These are phyloP conservation scores for Dermochelys coriacea DNA, from an alignment of 2,797 vertebrate species.

Conservation along the genomic window DNA sequence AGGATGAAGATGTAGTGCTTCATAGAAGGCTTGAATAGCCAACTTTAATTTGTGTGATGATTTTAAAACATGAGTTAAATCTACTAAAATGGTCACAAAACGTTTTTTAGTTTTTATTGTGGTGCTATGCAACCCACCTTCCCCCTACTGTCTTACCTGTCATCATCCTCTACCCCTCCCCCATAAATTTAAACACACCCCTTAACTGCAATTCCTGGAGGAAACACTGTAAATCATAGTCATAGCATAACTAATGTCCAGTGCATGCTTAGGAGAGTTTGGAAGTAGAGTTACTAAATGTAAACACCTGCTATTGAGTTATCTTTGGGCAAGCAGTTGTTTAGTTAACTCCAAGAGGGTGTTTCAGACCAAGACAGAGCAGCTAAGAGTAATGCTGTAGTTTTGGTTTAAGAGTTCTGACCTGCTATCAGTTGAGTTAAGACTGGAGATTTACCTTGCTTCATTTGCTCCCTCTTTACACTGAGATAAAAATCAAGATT, in stretches of 20 bases:
- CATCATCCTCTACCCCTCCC: too few species aligned
- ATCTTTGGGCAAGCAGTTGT: background rate
- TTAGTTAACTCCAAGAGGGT: background rate
- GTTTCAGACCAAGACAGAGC: background rate
- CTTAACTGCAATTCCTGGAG: background rate
- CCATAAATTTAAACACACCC: too few species aligned
- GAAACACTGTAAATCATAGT: background rate
- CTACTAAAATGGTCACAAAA: too few species aligned
- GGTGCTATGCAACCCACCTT: too few species aligned
- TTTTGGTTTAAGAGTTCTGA: background rate
- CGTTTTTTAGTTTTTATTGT: too few species aligned
- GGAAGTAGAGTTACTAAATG: background rate
- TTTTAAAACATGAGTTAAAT: too few species aligned
- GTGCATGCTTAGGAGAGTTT: background rate
- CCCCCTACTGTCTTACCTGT: too few species aligned
- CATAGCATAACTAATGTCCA: background rate
- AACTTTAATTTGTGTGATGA: too few species aligned
- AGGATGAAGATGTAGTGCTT: too few species aligned
- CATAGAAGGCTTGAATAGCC: too few species aligned
- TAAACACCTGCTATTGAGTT: background rate
- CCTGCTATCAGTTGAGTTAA: fast-evolving
- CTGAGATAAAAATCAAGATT: background rate
- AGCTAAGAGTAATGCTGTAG: background rate
- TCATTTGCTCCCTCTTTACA: background rate
- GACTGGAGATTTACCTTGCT: background rate